phyloP scores from a whole-genome alignment of 2,113 vertebrate species.

The Enhydra lutris region DNA sequence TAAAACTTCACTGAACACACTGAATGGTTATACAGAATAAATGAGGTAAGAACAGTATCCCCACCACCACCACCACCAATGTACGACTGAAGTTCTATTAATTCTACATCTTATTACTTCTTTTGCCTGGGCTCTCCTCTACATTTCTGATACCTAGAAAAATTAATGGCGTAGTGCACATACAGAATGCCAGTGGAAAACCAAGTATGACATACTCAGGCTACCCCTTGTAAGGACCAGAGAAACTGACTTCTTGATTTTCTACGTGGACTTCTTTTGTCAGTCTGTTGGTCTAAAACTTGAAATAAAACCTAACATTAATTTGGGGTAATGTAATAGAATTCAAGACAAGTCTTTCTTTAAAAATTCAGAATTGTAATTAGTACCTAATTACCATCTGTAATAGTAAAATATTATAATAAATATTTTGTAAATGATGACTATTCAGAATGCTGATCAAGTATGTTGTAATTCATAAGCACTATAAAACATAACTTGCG shows the following conservation, averaged over 20 bases:
- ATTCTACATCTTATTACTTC: not conserved
- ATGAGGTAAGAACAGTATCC: not conserved
- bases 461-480: not conserved
- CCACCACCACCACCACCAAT: not conserved
- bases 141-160: conserved; percentile 13
- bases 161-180: not conserved
- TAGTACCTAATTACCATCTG: not conserved
- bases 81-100: not conserved
- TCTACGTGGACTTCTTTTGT: not conserved
- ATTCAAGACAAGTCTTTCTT: conserved; percentile 9
- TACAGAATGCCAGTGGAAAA: not conserved
- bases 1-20: not conserved
- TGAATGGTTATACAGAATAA: not conserved
- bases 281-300: not conserved
- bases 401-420: not conserved
- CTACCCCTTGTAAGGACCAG: not conserved
- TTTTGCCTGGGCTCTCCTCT: not conserved
- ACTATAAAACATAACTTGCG: not conserved
- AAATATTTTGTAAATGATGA: conserved; percentile 1
- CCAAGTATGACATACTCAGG: not conserved
- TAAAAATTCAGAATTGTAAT: conserved; percentile 4
- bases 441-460: not conserved
- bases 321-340: not conserved
- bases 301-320: conserved; percentile 24
- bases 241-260: not conserved